These are phyloP conservation scores for Hermetia illucens DNA, from an alignment of 1,140 invertebrate species.

Conservation along the genomic window DNA sequence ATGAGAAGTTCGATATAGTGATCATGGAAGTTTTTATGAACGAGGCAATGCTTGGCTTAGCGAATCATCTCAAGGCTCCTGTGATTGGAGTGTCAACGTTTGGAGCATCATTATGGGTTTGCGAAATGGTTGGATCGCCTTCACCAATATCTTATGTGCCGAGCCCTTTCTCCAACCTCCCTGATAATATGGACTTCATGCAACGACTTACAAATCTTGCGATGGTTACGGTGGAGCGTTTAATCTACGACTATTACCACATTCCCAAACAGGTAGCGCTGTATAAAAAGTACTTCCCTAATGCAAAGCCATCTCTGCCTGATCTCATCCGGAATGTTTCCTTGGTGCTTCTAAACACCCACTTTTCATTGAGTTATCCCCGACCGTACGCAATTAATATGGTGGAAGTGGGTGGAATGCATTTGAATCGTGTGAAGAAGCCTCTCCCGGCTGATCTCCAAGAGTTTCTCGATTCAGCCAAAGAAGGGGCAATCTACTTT, in stretches of 20 bases:
- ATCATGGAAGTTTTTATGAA: constrained; percentile 20
- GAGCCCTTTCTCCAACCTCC: constrained; percentile 13
- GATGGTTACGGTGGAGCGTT: neutral
- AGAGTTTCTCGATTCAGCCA: constrained; percentile 37
- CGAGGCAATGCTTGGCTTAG: constrained; percentile 22
- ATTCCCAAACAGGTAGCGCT: constrained; percentile 11
- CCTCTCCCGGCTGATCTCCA: constrained; percentile 32
- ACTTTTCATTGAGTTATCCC: constrained; percentile 35
- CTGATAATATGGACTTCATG: constrained; percentile 9
- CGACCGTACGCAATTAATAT: constrained; percentile 36
- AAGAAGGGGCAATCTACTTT: constrained; percentile 44
- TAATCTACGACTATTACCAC: constrained; percentile 2
- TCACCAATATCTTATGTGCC: constrained; percentile 27
- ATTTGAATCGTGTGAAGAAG: constrained; percentile 24
- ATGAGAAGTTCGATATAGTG: constrained; percentile 8
- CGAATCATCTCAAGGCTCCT: constrained; percentile 23
- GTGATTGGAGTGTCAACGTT: constrained; percentile 25
- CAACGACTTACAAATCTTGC: neutral
- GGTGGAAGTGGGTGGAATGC: constrained; percentile 43
- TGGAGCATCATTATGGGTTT: constrained; percentile 15
- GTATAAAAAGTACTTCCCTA: constrained; percentile 3
- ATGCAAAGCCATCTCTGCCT: constrained; percentile 13
- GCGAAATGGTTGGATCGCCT: constrained; percentile 16
- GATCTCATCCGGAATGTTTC: constrained; percentile 27
- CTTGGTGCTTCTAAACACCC: constrained; percentile 38